Base-by-base conservation (phyloP, 2,113 vertebrate genomes). In the Ceyx melanurus region DNA sequence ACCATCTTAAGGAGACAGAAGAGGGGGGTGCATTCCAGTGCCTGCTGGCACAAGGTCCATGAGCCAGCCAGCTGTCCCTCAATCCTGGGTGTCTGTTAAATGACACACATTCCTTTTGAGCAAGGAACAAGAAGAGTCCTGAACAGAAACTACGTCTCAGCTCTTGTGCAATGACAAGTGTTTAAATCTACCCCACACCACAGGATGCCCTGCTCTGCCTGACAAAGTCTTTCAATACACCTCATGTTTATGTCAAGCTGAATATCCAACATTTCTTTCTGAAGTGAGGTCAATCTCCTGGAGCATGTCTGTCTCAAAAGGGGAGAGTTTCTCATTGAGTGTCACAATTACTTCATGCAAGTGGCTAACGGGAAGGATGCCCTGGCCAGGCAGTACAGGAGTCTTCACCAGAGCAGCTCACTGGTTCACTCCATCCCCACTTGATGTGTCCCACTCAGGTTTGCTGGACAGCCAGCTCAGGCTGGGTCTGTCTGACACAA, bases 131-230 rank as follows among this genome's bases (percentile, higher is more conserved):
- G n/a, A 26, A 42, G 73, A 43, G 15, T 21, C 45, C 28, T 21
- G 40, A 54, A 50, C 29, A 77, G 70, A 74, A 73, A 73, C 62
- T 18, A 28, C 3, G 1, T 6, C 2, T 11, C 28, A 40, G n/a
- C n/a, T 86, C 14, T 31, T 46, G 33, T 9, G n/a, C 48, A 54
- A n/a, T 1, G 10, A 1, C 6, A 20, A 45, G 53, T 31, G 35
- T 4, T 56, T 64, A 43, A 50, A 22, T 9, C n/a, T 26, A 3
- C 9, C 23, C n/a, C 4, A 0, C 9, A 26, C 10, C 37, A 33
- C n/a, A 23, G 2, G 11, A 25, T 48, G 40, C 15, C 5, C 58
- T 33, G 37, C 43, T 50, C 26, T 65, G 54, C 42, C n/a, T 28
- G 25, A 28, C 45, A 26, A n/a, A 43, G 22, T 4, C 50, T 68